A percentile compares a stretch with the other conserved stretches of the same genome.
Evolutionary conservation across 2,797 vertebrate species (phyloP).

Genomic region (Xiphorhynchus erythropygius): DNA sequence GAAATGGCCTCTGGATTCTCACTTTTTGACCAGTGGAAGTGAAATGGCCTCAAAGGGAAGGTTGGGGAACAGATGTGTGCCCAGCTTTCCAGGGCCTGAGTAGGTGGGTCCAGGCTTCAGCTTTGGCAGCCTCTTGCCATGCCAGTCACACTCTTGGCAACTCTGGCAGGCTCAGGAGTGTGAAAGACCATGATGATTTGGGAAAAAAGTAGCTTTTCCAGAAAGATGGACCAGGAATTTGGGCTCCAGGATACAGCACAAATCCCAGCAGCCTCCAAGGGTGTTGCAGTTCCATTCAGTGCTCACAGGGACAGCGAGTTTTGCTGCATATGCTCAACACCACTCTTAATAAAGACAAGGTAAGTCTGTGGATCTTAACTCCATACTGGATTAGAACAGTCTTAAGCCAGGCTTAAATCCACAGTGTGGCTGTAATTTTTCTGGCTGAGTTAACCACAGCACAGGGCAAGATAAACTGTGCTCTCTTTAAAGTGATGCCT

Average conservation of each 20-base stretch:
- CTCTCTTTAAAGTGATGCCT: background rate
- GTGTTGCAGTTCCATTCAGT: background rate
- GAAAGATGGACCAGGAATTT: background rate
- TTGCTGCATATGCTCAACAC: background rate
- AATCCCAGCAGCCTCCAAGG: background rate
- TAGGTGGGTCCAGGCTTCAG: background rate
- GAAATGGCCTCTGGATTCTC: background rate
- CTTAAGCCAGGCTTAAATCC: background rate
- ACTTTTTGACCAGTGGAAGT: rapidly evolving
- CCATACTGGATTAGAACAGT: background rate
- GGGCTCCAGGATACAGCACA: background rate
- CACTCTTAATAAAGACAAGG: background rate
- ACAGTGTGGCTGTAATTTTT: background rate
- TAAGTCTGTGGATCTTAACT: background rate
- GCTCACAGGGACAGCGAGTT: background rate
- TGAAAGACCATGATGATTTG: rapidly evolving
- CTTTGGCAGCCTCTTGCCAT: background rate
- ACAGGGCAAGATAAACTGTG: background rate
- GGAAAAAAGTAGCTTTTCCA: background rate
- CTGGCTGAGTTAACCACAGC: background rate
- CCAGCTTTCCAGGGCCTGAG: background rate
- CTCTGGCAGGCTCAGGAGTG: background rate
- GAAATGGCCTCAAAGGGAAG: rapidly evolving
- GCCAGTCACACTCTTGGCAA: background rate
- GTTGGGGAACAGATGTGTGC: rapidly evolving